Evolutionary conservation across 2,888 invertebrate genomes (phyloP).

Genomic region (Scelioninae gen. 2): DNA sequence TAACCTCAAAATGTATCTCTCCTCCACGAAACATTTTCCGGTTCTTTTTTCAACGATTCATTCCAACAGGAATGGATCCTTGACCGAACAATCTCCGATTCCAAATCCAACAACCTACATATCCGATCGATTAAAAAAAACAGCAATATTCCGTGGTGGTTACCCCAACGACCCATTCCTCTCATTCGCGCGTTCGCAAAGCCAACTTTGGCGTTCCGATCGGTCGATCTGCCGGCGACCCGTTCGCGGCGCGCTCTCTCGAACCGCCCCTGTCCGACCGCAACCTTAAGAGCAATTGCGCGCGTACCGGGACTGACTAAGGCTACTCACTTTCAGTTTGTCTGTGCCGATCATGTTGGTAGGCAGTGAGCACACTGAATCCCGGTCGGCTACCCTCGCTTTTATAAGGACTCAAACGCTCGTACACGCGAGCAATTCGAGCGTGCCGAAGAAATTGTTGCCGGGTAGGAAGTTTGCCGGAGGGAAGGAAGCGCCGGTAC

Average conservation of each 20-base stretch:
- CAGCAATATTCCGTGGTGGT: too few species aligned
- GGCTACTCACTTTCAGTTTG: slow-evolving; percentile 73
- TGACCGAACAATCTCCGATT: too few species aligned
- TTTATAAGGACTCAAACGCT: slow-evolving; percentile 70
- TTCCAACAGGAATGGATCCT: too few species aligned
- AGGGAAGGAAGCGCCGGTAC: slow-evolving; percentile 38
- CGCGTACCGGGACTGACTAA: slow-evolving; percentile 34
- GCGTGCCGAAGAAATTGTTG: slow-evolving; percentile 55
- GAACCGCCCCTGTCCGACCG: background rate
- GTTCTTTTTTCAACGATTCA: too few species aligned
- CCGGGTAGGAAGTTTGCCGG: slow-evolving; percentile 53
- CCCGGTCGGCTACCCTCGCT: slow-evolving; percentile 72
- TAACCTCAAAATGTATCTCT: too few species aligned
- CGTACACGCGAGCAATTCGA: slow-evolving; percentile 55
- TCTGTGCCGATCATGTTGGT: slow-evolving; percentile 73
- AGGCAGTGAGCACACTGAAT: slow-evolving; percentile 73
- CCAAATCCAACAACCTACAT: too few species aligned
- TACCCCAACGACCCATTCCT: too few species aligned
- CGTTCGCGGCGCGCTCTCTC: slow-evolving; percentile 14
- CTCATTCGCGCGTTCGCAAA: too few species aligned
- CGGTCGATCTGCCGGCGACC: background rate
- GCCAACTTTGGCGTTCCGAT: background rate
- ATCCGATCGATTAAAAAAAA: too few species aligned
- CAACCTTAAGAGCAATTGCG: slow-evolving; percentile 21
- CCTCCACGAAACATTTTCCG: too few species aligned